A percentile compares a stretch with the other conserved stretches of the same genome.
These are phyloP conservation scores for Mionectes olivaceus DNA, from an alignment of 2,797 vertebrate species.

Conservation along the genomic window DNA sequence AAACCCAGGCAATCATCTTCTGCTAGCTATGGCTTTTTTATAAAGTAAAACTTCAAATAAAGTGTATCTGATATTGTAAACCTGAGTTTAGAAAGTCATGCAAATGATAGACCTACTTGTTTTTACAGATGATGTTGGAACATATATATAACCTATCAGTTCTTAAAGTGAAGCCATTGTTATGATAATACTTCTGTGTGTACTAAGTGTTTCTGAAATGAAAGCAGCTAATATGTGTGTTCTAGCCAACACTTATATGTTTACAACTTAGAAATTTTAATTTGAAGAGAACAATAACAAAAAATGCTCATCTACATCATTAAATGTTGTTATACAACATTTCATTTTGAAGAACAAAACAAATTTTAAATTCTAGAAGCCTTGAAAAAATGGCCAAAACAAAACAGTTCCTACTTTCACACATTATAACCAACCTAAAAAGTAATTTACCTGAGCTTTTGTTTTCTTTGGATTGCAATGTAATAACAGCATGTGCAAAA, in stretches of 20 bases:
- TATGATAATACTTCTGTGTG: neutral
- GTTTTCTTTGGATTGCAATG: neutral
- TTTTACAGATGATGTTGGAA: neutral
- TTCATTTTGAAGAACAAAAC: neutral
- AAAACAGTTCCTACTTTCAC: neutral
- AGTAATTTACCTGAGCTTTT: neutral
- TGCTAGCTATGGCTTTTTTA: neutral
- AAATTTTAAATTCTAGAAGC: neutral
- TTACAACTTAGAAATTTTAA: neutral
- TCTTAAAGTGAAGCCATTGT: neutral
- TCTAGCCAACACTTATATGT: neutral
- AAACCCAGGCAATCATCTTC: neutral
- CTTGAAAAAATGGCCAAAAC: conserved; percentile 8
- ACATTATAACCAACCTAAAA: neutral
- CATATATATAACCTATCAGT: neutral
- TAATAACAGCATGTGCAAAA: neutral
- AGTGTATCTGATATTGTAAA: neutral
- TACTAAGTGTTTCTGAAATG: conserved; percentile 11
- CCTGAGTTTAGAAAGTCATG: neutral
- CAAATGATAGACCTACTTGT: neutral
- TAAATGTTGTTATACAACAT: neutral
- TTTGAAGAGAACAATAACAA: neutral
- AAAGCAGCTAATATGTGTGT: neutral
- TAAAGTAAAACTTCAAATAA: neutral
- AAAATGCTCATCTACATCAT: neutral